These are phyloP conservation scores for Minunthozetes semirufus DNA, from an alignment of 2,888 invertebrate genomes.

Conservation along the genomic window DNA sequence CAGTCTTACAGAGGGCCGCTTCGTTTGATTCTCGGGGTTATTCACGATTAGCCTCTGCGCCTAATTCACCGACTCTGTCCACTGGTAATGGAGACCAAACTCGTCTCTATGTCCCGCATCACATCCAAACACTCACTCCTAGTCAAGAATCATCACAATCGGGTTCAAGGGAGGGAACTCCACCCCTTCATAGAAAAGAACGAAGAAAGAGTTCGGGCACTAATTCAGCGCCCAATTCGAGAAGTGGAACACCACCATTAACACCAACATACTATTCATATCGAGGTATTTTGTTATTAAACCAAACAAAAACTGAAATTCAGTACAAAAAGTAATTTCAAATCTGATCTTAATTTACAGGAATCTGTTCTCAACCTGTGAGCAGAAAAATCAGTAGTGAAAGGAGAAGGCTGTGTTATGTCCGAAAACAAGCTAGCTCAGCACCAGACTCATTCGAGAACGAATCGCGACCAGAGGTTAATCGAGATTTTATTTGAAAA, in stretches of 20 bases:
- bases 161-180: neutral
- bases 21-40: conserved; percentile 38
- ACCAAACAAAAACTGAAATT: no score
- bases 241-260: conserved; percentile 39
- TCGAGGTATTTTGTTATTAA: no score
- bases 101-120: conserved; percentile 27
- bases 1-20: conserved; percentile 37
- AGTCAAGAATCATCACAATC: neutral
- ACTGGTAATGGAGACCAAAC: neutral
- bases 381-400: conserved; percentile 43
- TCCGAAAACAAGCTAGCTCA: conserved; percentile 49
- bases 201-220: neutral
- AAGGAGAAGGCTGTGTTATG: conserved; percentile 45
- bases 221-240: conserved; percentile 35
- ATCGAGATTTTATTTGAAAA: neutral
- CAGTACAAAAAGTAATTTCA: neutral
- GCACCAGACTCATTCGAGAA: conserved; percentile 48
- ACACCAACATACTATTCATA: neutral
- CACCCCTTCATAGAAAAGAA: neutral
- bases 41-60: conserved; percentile 34
- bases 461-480: conserved; percentile 32
- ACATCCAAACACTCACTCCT: conserved; percentile 9
- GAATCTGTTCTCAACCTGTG: conserved; percentile 33
- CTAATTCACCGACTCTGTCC: conserved; percentile 28
- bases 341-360: neutral